Conservation (phyloP, 2,113 vertebrate species). For the Cavia porcellus region DNA sequence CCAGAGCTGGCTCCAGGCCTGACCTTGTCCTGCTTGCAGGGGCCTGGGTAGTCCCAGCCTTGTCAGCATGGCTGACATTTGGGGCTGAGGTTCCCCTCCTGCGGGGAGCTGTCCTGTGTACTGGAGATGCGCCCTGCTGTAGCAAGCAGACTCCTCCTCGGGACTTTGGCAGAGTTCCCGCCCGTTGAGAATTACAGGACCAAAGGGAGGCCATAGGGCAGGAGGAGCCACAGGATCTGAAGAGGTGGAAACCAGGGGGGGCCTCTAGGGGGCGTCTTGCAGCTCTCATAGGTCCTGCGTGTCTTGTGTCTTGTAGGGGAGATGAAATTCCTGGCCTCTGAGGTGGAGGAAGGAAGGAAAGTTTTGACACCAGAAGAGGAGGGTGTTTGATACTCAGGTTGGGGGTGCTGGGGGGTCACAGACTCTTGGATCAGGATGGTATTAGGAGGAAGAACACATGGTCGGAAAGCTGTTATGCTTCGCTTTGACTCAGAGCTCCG, state of each 20-base stretch:
- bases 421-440: background rate
- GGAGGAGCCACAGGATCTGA: background rate
- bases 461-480: background rate
- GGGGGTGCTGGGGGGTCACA: background rate
- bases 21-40: background rate
- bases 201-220: background rate
- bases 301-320: background rate
- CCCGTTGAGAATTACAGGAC: background rate
- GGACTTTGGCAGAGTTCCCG: background rate
- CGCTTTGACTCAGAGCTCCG: background rate
- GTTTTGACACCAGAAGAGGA: background rate
- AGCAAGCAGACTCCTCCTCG: background rate
- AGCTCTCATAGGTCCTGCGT: background rate
- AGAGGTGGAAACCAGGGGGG: too few species aligned
- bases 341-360: background rate
- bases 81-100: background rate
- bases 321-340: background rate
- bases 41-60: background rate
- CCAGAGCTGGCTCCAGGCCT: background rate
- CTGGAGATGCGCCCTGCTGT: too few species aligned
- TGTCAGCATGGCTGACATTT: background rate
- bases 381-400: background rate
- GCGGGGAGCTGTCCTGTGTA: background rate
- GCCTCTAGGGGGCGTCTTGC: background rate
- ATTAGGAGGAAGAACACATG: background rate